A percentile compares a stretch with the other conserved stretches of the same genome.
Conservation (phyloP, 1,140 invertebrate species). For the Macrosteles quadrilineatus region DNA sequence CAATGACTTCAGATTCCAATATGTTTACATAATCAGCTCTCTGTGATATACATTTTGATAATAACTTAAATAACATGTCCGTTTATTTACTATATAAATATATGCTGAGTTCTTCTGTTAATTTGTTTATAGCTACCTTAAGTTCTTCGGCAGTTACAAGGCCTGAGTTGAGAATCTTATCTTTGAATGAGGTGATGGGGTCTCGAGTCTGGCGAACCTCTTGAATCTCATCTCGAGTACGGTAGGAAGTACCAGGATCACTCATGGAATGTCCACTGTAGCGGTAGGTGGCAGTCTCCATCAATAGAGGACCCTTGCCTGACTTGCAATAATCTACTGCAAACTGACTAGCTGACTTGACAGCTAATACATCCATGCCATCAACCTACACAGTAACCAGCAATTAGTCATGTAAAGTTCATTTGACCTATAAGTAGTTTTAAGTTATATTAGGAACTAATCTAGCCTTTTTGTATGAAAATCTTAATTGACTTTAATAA, state of each 20-base stretch:
- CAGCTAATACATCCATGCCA: constrained; percentile 96
- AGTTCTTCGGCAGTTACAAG: constrained; percentile 75
- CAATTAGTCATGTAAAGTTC: too few species aligned
- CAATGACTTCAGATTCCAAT: too few species aligned
- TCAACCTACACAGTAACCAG: constrained; percentile 82
- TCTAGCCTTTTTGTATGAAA: background rate
- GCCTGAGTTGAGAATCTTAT: constrained; percentile 67
- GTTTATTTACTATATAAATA: too few species aligned
- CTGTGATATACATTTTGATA: too few species aligned
- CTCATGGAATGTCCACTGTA: constrained; percentile 81
- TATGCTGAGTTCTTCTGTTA: too few species aligned
- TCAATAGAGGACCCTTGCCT: constrained; percentile 86
- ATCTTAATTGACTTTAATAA: constrained; percentile 46
- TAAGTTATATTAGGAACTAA: constrained; percentile 5
- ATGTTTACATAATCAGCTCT: too few species aligned
- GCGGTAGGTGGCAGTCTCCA: constrained; percentile 85
- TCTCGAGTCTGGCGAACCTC: constrained; percentile 86
- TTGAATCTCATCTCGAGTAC: constrained; percentile 86
- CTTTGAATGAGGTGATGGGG: constrained; percentile 85
- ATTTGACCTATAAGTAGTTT: background rate
- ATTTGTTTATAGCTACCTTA: constrained; percentile 62
- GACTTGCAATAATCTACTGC: constrained; percentile 75
- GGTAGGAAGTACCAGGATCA: constrained; percentile 76
- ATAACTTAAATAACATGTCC: too few species aligned
- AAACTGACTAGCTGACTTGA: constrained; percentile 83